phyloP scores from a whole-genome alignment of 2,797 vertebrate species.

The Glyptemys insculpta region DNA sequence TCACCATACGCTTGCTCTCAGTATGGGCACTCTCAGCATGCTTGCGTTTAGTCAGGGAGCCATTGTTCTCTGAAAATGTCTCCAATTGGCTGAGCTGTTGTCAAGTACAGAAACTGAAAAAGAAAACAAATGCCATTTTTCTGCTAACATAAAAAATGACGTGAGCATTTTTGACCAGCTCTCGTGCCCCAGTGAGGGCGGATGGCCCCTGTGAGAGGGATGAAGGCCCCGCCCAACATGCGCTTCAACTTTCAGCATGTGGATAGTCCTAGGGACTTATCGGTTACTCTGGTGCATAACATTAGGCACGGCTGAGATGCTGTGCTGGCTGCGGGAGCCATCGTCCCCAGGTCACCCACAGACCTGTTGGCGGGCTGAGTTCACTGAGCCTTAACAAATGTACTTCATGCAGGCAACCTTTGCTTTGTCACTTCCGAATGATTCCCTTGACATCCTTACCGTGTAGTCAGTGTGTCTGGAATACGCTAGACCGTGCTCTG shows the following conservation, averaged over 20 bases:
- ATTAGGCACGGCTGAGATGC: neutral
- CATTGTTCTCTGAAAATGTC: neutral
- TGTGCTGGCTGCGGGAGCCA: rapidly evolving
- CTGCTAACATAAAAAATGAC: neutral
- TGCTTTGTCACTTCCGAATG: neutral
- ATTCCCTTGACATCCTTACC: neutral
- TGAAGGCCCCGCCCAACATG: neutral
- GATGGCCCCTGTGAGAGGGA: neutral
- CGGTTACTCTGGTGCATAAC: no score
- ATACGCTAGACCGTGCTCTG: neutral
- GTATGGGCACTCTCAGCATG: no score
- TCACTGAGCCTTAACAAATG: rapidly evolving
- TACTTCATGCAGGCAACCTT: neutral
- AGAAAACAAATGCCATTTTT: no score
- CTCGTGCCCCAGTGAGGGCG: neutral
- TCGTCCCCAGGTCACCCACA: rapidly evolving
- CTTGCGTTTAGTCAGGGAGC: no score
- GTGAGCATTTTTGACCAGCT: neutral
- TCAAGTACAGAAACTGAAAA: neutral
- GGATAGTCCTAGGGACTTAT: neutral
- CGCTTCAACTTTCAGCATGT: neutral
- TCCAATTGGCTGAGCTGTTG: neutral
- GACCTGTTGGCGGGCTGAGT: rapidly evolving
- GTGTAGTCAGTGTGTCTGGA: neutral
- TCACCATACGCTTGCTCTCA: no score